Base-by-base conservation (phyloP, 2,113 vertebrate genomes). In the Corythaeola cristata region DNA sequence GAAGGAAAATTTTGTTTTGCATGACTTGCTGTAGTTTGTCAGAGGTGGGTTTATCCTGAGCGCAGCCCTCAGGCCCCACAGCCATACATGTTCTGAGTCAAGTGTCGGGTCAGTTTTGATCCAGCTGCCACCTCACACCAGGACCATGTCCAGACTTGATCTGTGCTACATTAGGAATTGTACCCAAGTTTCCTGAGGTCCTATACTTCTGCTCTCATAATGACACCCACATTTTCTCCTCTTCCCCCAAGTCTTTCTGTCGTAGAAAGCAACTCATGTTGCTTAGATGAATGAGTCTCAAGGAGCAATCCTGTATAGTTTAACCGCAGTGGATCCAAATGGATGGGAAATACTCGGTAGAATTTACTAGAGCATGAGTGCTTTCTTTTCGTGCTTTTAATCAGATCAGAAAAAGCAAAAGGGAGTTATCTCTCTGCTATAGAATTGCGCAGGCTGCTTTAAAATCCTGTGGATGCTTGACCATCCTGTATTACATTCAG, bases 31-130 rank as follows among this genome's bases (percentile, higher is more conserved):
- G 35, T 55, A 56, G 30, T 52, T 78, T 59, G 6, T 28, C 60
- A n/a, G n/a, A 26, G 39, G 30, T 72, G 44, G 37, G 4, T 75
- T 86, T 79, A 76, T 44, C 21, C 56, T 27, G 13, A 79, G 23
- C 14, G 24, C 35, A 39, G 52, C 17, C 35, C 45, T 33, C 35
- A 33, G 30, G 3, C 15, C 20, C 30, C 23, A 67, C 1, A 5
- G 11, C 62, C 35, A 41, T 22, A 16, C 1, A 6, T 0, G 0
- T 63, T 66, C 27, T 50, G 11, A 14, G 32, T 59, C 5, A n/a
- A 7, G 2, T 37, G 7, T 16, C 4, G 1, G 5, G 2, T 68
- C 22, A 55, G 0, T n/a, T 92, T 55, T 72, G 80, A 52, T 11
- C 33, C 12, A 39, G 26, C 17, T 77, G 32, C 56, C 33, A 53